Evolutionary conservation across 2,797 vertebrate genomes (phyloP).

Genomic region (Gymnoscopelus microlampas): DNA sequence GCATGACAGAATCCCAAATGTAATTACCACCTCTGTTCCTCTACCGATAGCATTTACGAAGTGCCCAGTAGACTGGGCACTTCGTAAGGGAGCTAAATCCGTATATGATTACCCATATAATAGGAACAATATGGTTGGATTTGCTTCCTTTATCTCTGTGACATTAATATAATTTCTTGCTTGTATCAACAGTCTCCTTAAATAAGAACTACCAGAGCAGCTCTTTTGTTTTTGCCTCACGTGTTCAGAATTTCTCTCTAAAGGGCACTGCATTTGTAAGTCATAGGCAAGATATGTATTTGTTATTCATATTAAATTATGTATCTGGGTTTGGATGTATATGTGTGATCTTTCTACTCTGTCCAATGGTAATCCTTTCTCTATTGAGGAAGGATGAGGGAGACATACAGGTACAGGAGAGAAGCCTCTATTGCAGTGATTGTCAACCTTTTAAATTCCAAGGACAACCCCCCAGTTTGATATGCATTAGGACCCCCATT

Average conservation of each 20-base stretch:
- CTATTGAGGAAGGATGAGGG: constrained; percentile 46
- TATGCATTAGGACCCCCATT: too few relatives aligned
- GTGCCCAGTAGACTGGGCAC: background rate
- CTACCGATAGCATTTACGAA: too few relatives aligned
- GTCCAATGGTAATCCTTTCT: constrained; percentile 53
- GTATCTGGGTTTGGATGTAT: background rate
- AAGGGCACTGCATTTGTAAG: background rate
- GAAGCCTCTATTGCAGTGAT: constrained; percentile 16
- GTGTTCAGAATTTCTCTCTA: background rate
- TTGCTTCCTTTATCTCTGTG: background rate
- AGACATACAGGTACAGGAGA: constrained; percentile 45
- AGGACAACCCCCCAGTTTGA: too few relatives aligned
- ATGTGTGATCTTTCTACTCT: too few relatives aligned
- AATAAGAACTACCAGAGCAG: background rate
- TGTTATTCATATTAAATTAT: background rate
- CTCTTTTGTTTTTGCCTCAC: background rate
- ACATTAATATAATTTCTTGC: background rate
- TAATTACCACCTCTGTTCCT: too few relatives aligned
- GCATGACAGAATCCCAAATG: too few relatives aligned
- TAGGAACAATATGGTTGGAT: background rate
- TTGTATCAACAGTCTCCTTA: background rate
- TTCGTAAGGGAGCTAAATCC: background rate
- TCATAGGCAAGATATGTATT: background rate
- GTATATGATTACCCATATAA: background rate
- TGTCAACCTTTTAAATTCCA: too few relatives aligned